Percentiles rank a stretch among this genome's conserved stretches.
Evolutionary conservation across 35 echinoderm and acorn worm genomes (phyloP).

Genomic region (Apostichopus parvimensis): DNA sequence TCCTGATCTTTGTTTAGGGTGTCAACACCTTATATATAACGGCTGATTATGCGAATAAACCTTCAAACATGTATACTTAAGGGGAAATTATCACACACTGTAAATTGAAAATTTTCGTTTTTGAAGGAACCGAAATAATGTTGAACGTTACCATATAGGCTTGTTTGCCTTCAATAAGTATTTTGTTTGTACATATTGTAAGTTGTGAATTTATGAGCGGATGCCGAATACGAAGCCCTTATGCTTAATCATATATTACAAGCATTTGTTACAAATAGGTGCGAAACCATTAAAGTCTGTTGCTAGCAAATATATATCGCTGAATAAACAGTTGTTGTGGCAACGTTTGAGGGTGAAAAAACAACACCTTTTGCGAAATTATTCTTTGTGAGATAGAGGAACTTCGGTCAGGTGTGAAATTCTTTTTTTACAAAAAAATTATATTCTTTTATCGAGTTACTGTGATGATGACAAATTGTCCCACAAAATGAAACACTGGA

Average conservation of each 20-base stretch:
- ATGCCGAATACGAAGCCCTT: not conserved
- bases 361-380: not conserved
- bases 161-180: slow-evolving; percentile 50
- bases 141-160: slow-evolving; percentile 35
- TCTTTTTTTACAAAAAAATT: not conserved
- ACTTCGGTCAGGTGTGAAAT: not conserved
- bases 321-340: slow-evolving; percentile 24
- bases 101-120: slow-evolving; percentile 11
- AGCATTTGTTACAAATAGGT: slow-evolving; percentile 9
- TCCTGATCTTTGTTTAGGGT: slow-evolving; percentile 51
- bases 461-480: too few species aligned
- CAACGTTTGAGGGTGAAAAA: not conserved
- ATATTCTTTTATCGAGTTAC: too few species aligned
- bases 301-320: not conserved
- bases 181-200: slow-evolving; percentile 32
- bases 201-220: slow-evolving; percentile 24
- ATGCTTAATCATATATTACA: slow-evolving; percentile 2
- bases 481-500: too few species aligned
- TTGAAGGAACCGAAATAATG: not conserved
- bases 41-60: slow-evolving; percentile 25
- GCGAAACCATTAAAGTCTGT: slow-evolving; percentile 26
- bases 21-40: slow-evolving; percentile 51
- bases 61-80: slow-evolving; percentile 46
- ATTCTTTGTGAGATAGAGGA: not conserved
- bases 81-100: slow-evolving; percentile 9